phyloP scores from a whole-genome alignment of 2,113 vertebrate genomes.

The Sinocyclocheilus rhinocerous region DNA sequence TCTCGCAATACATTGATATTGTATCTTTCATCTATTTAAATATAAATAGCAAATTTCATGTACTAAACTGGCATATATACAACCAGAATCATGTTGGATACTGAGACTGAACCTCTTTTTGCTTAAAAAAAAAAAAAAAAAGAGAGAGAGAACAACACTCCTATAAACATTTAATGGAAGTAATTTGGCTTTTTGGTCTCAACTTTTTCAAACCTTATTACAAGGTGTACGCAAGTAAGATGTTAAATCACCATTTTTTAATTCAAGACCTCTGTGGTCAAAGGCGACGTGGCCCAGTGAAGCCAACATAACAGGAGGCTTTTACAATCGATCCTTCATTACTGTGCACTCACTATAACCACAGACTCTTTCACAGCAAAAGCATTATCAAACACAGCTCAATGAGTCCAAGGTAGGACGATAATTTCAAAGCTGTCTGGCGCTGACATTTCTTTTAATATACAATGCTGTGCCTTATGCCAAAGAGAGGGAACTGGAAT shows the following conservation, averaged over 20 bases:
- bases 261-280: not conserved
- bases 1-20: not conserved
- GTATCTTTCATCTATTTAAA: not conserved
- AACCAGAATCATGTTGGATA: too few species aligned
- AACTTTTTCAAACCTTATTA: not conserved
- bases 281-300: not conserved
- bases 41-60: too few species aligned
- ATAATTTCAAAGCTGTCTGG: not conserved
- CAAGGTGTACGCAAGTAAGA: not conserved
- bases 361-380: not conserved
- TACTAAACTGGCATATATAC: too few species aligned
- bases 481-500: slow-evolving; percentile 3
- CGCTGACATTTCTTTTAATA: not conserved
- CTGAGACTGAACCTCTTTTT: not conserved
- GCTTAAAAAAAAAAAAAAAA: not conserved
- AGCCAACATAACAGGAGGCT: not conserved
- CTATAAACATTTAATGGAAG: not conserved
- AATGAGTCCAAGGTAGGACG: not conserved
- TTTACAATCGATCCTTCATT: slow-evolving; percentile 6
- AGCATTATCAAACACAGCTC: not conserved
- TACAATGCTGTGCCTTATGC: slow-evolving; percentile 1
- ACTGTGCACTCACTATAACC: not conserved
- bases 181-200: not conserved
- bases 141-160: not conserved
- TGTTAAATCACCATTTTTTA: not conserved